Conservation (phyloP, 2,113 vertebrate genomes). For the Uropsilus gracilis region DNA sequence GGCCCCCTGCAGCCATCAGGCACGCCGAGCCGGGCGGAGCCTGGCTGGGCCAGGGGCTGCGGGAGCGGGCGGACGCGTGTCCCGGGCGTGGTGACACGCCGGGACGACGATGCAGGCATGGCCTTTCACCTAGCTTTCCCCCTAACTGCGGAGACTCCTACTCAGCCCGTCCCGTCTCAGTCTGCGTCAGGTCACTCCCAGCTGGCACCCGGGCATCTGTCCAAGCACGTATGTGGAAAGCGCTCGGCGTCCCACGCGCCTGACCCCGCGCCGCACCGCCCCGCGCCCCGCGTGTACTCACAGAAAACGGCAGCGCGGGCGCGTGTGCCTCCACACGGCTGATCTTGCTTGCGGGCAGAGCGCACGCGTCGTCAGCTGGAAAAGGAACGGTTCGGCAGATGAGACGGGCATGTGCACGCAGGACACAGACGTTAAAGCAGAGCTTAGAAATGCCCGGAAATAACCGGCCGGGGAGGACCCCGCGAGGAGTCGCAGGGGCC, state of each 20-base stretch:
- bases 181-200: not conserved
- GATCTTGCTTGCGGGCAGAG: slow-evolving; percentile 77
- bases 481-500: too few species aligned
- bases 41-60: too few species aligned
- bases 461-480: not conserved
- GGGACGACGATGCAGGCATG: not conserved
- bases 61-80: too few species aligned
- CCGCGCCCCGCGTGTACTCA: slow-evolving; percentile 82
- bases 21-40: too few species aligned
- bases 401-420: slow-evolving; percentile 20
- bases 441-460: slow-evolving; percentile 35
- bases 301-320: slow-evolving; percentile 74
- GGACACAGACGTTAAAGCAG: slow-evolving; percentile 34
- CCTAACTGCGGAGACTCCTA: slow-evolving; percentile 2
- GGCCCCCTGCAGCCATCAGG: too few species aligned
- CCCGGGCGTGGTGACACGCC: not conserved
- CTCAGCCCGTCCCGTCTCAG: not conserved
- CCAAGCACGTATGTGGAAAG: not conserved
- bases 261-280: too few species aligned
- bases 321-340: slow-evolving; percentile 81
- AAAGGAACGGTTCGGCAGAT: slow-evolving; percentile 60
- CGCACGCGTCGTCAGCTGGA: slow-evolving; percentile 84
- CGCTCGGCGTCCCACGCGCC: not conserved
- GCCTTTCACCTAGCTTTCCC: slow-evolving; percentile 31
- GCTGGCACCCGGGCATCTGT: not conserved